Percentiles rank a stretch among this genome's conserved stretches.
These are phyloP conservation scores for Melanerpes aurifrons DNA, from an alignment of 2,113 vertebrate species.

Conservation along the genomic window DNA sequence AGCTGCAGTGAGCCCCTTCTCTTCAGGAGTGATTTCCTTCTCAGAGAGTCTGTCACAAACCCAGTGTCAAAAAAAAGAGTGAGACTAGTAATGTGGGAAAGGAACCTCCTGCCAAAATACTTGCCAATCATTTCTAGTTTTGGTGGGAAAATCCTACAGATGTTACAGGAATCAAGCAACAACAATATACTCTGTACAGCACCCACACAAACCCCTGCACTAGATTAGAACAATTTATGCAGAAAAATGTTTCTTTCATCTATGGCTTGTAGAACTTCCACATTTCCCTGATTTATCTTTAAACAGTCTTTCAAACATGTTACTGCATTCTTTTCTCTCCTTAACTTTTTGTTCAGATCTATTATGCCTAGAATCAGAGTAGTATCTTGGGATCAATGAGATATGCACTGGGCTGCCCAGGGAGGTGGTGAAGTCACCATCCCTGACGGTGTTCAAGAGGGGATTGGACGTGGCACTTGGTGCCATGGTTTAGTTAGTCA, in stretches of 20 bases:
- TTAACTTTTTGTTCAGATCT: background rate
- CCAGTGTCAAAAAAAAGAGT: slow-evolving; percentile 1
- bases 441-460: no score
- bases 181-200: background rate
- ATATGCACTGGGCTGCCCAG: no score
- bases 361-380: background rate
- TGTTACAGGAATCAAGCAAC: slow-evolving; percentile 1
- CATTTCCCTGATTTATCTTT: background rate
- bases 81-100: background rate
- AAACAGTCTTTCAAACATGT: background rate
- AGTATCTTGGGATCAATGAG: background rate
- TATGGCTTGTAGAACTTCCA: background rate
- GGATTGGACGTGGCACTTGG: no score
- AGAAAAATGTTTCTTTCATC: background rate
- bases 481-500: no score
- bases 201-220: background rate
- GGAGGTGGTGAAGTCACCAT: no score
- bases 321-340: background rate
- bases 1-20: background rate
- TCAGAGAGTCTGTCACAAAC: background rate
- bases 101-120: background rate
- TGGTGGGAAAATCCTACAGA: slow-evolving; percentile 8
- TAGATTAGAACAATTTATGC: background rate
- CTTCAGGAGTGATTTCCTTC: background rate
- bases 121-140: background rate